phyloP scores from a whole-genome alignment of 2,113 vertebrate species.

The Apus apus region DNA sequence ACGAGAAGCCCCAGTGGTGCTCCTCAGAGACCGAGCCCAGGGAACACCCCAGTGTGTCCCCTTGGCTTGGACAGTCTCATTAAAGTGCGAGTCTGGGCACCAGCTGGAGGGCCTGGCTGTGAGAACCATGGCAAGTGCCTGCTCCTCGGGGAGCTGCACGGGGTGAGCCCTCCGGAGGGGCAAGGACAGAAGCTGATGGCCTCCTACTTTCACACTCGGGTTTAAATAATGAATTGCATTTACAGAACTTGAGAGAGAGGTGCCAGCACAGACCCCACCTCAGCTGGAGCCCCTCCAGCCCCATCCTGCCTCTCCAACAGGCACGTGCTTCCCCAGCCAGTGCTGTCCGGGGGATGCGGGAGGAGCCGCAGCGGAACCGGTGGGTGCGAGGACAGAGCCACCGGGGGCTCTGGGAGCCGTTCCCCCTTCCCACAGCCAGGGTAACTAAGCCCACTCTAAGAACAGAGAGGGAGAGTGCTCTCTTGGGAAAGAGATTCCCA shows the following conservation, averaged over 20 bases:
- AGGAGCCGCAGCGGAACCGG: background rate
- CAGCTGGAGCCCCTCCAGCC: background rate
- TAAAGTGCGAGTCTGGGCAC: background rate
- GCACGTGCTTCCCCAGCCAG: background rate
- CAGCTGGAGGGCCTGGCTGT: background rate
- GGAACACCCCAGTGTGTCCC: fast-evolving
- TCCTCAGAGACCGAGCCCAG: fast-evolving
- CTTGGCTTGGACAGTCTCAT: background rate
- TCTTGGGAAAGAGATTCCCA: conserved; percentile 44
- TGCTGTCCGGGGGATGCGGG: background rate
- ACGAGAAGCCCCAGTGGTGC: background rate
- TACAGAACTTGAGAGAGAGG: background rate
- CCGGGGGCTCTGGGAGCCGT: background rate
- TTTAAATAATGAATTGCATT: background rate
- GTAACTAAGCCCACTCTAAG: background rate
- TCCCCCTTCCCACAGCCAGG: background rate
- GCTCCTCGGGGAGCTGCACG: background rate
- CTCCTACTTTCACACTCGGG: background rate
- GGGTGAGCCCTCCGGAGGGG: background rate
- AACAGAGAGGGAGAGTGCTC: conserved; percentile 9
- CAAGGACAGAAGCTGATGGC: background rate
- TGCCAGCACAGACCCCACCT: background rate
- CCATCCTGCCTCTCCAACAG: background rate
- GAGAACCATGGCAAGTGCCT: fast-evolving
- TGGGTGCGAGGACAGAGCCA: background rate